These are phyloP conservation scores for Coracias cyanogaster DNA, from an alignment of 2,797 vertebrate genomes.

Conservation along the genomic window DNA sequence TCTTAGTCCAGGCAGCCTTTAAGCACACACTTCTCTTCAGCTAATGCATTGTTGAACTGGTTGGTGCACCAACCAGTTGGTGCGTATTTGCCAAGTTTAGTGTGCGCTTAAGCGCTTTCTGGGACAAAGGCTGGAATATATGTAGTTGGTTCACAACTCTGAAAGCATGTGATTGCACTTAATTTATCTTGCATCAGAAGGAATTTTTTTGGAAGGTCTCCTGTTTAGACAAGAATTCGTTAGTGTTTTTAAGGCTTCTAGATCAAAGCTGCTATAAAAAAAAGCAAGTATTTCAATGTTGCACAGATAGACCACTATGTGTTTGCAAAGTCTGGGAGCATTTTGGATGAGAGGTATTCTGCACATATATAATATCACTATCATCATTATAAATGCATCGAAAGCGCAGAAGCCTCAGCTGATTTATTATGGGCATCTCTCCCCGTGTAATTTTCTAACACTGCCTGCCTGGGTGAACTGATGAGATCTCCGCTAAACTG, in stretches of 20 bases:
- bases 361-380: not conserved
- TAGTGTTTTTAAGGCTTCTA: not conserved
- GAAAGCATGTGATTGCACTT: not conserved
- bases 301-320: not conserved
- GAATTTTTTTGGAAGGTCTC: not conserved
- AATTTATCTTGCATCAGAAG: not conserved
- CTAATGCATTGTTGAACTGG: not conserved
- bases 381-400: not conserved
- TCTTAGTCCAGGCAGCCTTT: not conserved
- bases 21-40: not conserved
- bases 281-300: not conserved
- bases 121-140: not conserved
- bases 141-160: not conserved
- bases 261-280: not conserved
- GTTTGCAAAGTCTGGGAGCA: not conserved
- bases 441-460: conserved; percentile 22
- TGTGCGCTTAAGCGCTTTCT: not conserved
- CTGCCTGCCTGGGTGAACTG: conserved; percentile 1
- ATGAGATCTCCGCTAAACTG: conserved; percentile 11
- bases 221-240: not conserved
- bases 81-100: not conserved
- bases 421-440: conserved; percentile 28
- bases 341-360: not conserved
- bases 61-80: not conserved
- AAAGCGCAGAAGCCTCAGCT: not conserved